These are phyloP conservation scores for Myotis lucifugus DNA, from an alignment of 2,113 vertebrate genomes.

Conservation along the genomic window DNA sequence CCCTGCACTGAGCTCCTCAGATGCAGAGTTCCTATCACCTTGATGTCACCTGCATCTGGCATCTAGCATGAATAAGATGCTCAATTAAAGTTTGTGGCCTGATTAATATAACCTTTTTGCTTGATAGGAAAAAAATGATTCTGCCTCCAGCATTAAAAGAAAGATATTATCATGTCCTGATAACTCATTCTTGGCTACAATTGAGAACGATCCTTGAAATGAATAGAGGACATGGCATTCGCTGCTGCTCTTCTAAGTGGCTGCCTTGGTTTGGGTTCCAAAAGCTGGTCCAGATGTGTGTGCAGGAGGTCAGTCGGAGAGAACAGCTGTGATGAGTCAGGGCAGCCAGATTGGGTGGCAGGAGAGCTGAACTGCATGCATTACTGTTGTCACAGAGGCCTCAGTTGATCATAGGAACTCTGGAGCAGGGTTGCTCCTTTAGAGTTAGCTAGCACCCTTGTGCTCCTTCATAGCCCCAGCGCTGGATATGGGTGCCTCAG, in stretches of 20 bases:
- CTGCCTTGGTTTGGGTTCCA: background rate
- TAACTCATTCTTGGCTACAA: background rate
- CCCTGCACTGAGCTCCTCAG: background rate
- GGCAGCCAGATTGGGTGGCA: background rate
- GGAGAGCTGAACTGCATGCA: rapidly evolving
- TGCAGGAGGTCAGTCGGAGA: background rate
- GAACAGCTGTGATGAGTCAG: background rate
- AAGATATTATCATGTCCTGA: background rate
- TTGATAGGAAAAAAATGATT: background rate
- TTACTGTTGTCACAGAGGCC: background rate
- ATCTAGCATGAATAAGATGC: background rate
- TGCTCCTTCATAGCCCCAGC: background rate
- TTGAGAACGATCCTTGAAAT: background rate
- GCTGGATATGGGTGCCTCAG: rapidly evolving
- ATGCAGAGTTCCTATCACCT: background rate
- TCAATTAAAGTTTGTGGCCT: background rate
- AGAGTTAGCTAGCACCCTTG: background rate
- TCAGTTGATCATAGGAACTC: background rate
- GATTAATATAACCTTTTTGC: background rate
- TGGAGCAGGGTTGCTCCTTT: background rate
- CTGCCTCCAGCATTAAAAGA: background rate
- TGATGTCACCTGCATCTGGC: background rate
- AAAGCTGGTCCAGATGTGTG: background rate
- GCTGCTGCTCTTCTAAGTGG: background rate
- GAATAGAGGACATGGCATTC: background rate